These are phyloP conservation scores for Limosa lapponica DNA, from an alignment of 2,797 vertebrate genomes.

Conservation along the genomic window DNA sequence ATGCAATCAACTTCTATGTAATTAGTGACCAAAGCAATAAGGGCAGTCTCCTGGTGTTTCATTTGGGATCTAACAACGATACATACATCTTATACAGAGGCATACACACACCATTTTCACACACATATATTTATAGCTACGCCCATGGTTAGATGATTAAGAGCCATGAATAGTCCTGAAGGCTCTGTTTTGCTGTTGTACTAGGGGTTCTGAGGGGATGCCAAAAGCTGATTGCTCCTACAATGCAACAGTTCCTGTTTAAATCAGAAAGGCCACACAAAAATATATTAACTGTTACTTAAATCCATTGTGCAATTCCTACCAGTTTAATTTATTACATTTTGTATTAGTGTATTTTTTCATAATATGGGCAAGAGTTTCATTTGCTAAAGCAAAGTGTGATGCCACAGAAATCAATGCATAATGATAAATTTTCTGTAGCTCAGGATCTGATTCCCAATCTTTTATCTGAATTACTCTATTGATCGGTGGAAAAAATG, in stretches of 20 bases:
- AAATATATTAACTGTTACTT: not conserved
- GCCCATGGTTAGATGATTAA: not conserved
- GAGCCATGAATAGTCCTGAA: not conserved
- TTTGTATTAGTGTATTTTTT: not conserved
- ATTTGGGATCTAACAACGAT: not conserved
- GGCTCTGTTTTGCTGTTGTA: not conserved
- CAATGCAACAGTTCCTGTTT: not conserved
- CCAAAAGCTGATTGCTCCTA: not conserved
- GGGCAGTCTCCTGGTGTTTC: not conserved
- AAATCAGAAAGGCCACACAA: not conserved
- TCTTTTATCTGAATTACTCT: conserved; percentile 47
- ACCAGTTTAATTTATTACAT: not conserved
- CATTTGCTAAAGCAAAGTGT: not conserved
- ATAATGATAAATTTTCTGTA: not conserved
- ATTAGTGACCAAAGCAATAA: not conserved
- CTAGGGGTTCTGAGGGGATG: not conserved
- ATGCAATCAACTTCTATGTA: not conserved
- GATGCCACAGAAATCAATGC: not conserved
- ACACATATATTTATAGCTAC: not conserved
- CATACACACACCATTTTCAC: not conserved
- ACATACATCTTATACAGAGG: not conserved
- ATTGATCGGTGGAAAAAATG: conserved; percentile 26
- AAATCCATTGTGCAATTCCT: not conserved
- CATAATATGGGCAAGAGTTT: not conserved
- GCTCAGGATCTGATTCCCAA: not conserved